Percentiles rank a stretch among this genome's conserved stretches.
These are phyloP conservation scores for Drosophila truncata DNA, from an alignment of 1,140 invertebrate species.

Conservation along the genomic window DNA sequence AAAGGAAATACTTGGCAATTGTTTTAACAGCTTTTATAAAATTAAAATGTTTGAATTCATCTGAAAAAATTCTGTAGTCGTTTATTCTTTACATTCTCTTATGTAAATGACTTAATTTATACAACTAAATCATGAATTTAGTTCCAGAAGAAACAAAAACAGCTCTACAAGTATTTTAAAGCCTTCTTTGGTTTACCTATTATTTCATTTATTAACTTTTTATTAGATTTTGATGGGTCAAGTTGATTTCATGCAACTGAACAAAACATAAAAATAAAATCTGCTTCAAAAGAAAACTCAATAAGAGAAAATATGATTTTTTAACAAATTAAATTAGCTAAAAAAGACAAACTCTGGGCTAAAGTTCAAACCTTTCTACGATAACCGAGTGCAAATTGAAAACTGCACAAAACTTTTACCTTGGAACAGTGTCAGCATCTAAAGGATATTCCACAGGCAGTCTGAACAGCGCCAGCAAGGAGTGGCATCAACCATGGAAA, in stretches of 20 bases:
- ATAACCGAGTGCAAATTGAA: constrained; percentile 23
- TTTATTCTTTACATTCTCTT: neutral
- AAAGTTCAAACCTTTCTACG: constrained; percentile 54
- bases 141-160: neutral
- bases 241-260: neutral
- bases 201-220: constrained; percentile 29
- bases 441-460: constrained; percentile 25
- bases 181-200: neutral
- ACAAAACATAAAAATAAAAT: constrained; percentile 12
- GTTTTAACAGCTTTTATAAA: neutral
- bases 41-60: too few relatives aligned
- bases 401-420: constrained; percentile 21
- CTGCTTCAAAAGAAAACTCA: constrained; percentile 48
- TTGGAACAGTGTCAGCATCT: constrained; percentile 31
- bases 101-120: neutral
- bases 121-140: neutral
- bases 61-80: neutral
- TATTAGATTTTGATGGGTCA: constrained; percentile 26
- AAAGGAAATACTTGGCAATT: neutral
- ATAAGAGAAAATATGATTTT: constrained; percentile 64
- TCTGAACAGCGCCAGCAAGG: constrained; percentile 5
- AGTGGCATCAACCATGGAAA: constrained; percentile 70
- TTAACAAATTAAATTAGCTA: constrained; percentile 60
- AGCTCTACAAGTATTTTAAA: neutral
- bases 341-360: constrained; percentile 31